Base-by-base conservation (phyloP, 2,113 vertebrate genomes). In the Rhinichthys klamathensis region DNA sequence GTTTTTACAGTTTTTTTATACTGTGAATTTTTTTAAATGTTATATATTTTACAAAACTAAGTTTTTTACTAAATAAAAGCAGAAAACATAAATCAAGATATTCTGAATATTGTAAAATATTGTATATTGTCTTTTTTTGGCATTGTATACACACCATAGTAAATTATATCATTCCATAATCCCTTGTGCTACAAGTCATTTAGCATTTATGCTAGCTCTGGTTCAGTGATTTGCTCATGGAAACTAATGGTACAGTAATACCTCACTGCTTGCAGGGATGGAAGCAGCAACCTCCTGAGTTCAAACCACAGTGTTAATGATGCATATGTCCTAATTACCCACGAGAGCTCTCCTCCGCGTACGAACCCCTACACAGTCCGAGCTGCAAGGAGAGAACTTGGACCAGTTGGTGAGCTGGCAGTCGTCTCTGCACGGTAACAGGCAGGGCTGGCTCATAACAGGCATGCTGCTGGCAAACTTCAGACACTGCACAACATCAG, bases 371-470 rank as follows among this genome's bases (percentile, higher is more conserved):
- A 97, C 97, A n/a, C 98, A 99, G 91, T 99, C 97, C 69, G 97
- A 96, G 23, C 95, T 97, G 91, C 98, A 99, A 21, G 97, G 93
- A 61, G 98, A 97, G 95, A 99, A 99, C 91, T 96, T 98, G 90
- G 98, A 99, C 98, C 98, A 99, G 94, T 87, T 97, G 10, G 96
- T 97, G 85, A 99, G 96, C 89, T 99, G 98, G 92, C 98, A 99
- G 91, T 99, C 97, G 1, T 99, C 97, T 91, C 98, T 96, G 95
- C 98, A 99, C 80, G 97, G 97, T 63, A 98, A 95, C 91, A 98
- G 97, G 92, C 98, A 99, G 12, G 77, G 92, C 89, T 99, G 98
- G 75, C 96, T 97, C 92, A 97, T 94, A 44, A 94, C 58, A 54
- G 98, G 98, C 93, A 98, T 94, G 6, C 95, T 91, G 85, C 95